These are phyloP conservation scores for Coelopa frigida DNA, from an alignment of 1,140 invertebrate genomes.

Conservation along the genomic window DNA sequence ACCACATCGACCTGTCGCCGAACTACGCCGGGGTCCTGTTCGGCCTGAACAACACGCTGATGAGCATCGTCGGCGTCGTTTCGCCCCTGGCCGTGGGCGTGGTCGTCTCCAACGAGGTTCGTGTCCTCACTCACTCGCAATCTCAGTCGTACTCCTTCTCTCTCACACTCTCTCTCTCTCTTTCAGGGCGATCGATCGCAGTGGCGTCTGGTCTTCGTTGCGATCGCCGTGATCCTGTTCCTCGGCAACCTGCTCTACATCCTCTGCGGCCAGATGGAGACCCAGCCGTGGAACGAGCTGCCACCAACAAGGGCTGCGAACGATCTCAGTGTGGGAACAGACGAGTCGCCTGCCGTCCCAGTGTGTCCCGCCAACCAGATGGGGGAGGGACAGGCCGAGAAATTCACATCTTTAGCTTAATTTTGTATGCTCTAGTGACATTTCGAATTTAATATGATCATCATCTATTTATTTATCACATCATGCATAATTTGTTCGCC, in stretches of 20 bases:
- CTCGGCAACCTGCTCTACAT: constrained; percentile 61
- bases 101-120: constrained; percentile 55
- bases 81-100: constrained; percentile 55
- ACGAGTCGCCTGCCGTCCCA: too few relatives aligned
- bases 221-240: constrained; percentile 61
- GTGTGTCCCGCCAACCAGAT: too few relatives aligned
- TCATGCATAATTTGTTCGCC: too few relatives aligned
- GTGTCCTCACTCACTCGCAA: background rate
- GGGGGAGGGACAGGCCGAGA: too few relatives aligned
- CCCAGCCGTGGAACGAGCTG: constrained; percentile 63
- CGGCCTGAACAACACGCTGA: constrained; percentile 62
- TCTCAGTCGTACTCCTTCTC: constrained; percentile 1
- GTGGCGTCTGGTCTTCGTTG: constrained; percentile 71
- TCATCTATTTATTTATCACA: too few relatives aligned
- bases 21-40: constrained; percentile 62
- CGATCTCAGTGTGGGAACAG: too few relatives aligned
- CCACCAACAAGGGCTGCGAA: too few relatives aligned
- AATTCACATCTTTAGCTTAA: too few relatives aligned
- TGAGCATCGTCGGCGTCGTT: constrained; percentile 60
- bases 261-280: constrained; percentile 57
- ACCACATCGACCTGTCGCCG: constrained; percentile 65
- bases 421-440: too few relatives aligned
- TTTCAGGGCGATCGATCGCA: constrained; percentile 47
- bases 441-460: too few relatives aligned
- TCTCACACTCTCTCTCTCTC: constrained; percentile 10